Evolutionary conservation across 2,888 invertebrate species (phyloP), one percentile per base, ranked within the genome.

Genomic region (Papilio protenor): DNA sequence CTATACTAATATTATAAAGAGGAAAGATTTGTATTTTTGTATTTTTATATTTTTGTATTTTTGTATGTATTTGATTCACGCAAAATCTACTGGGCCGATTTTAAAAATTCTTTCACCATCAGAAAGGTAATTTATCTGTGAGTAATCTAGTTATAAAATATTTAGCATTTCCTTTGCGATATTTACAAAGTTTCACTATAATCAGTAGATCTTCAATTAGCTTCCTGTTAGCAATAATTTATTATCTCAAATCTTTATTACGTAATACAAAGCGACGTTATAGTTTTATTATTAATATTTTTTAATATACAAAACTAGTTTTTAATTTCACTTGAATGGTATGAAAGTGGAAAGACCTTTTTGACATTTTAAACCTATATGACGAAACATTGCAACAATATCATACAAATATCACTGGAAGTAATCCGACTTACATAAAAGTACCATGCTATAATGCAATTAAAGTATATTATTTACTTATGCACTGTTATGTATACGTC

Each of bases 401-500:
- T 33, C 33, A 64, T 64, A 14, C 2, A 61, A 33, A 61, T 14
- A 40, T 64, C 18, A 11, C 33, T 64, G 33, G 6, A 8, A 64
- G 6, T 64, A 16, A 33, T 18, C 33, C 2, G 6, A n/a, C 18
- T 77, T 69, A 76, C 27, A 69, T 66, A 61, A 74, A 52, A 57
- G 52, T 57, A n/a, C 45, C 33, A 33, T 73, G 33, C 61, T 71
- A 59, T 77, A 77, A 77, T 77, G 71, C n/a, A 49, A 77, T 77
- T 77, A 77, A 49, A 73, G 61, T 40, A 70, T 49, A 11, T 55
- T 18, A 23, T 55, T 11, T 33, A 61, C 21, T 73, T 49, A 59
- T 77, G 57, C 49, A 70, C 10, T 21, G 23, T 47, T 70, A 64
- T 66, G 33, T 27, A 21, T 33, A 59, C 16, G 40, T 27, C 40